Evolutionary conservation across 2,888 invertebrate species (phyloP), one percentile per base, ranked within the genome.

Genomic region (Noctua fimbriata): DNA sequence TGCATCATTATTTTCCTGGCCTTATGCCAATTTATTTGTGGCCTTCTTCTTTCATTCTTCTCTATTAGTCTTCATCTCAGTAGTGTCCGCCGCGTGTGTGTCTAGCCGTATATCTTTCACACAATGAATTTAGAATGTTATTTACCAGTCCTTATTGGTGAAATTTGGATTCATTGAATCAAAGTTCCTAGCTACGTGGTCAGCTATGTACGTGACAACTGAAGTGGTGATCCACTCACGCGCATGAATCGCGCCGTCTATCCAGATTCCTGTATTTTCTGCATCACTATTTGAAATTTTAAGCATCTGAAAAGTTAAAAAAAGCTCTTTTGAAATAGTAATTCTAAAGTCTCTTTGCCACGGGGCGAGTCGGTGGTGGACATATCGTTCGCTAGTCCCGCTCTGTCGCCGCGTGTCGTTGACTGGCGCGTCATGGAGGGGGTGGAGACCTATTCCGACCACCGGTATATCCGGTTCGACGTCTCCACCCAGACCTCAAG

Each of bases 201-300:
- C 97, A 78, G 98, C 98, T 69, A 98, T 97, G 91, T 97, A 98
- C 0, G 98, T 98, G 0, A 98, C 98, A 0, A 98, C 97, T 0
- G 98, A 98, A 0, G 98, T 98, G 41, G 98, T 98, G 82, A 98
- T 98, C 98, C 98, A 99, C 97, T 99, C 99, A 71, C 99, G 97
- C 0, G 99, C 98, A 92, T 99, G 99, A 88, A 98, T 98, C 18
- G 98, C 98, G n/a, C 98, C 98, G 89, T 98, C 98, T 73, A 98
- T 94, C 98, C 98, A 98, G 18, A 98, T 96, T 0, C 98, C 98
- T 9, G 98, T 97, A 78, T 98, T 98, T 14, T 94, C 95, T 0
- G 97, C 94, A 67, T 97, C 97, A 75, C 98, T 98, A 91, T 98
- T 98, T 16, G 98, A 98, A 85, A 98, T 98, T 92, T 98, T 97